Evolutionary conservation across 2,888 invertebrate species (phyloP).

Genomic region (Andrena fulva): DNA sequence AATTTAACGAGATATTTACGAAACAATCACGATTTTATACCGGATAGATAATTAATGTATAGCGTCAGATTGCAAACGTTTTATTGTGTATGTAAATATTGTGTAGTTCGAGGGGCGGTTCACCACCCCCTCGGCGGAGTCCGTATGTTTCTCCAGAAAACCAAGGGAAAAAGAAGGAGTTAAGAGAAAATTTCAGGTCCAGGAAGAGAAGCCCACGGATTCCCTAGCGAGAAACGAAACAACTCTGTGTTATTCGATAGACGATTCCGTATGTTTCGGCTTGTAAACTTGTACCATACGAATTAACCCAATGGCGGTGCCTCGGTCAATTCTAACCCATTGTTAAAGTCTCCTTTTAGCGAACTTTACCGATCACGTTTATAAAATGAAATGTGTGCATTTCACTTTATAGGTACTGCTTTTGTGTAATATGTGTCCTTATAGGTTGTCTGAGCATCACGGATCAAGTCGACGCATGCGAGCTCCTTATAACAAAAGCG

Average conservation of each 20-base stretch:
- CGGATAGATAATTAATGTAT: conserved; percentile 76
- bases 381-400: too few relatives aligned
- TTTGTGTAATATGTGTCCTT: too few relatives aligned
- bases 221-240: conserved; percentile 36
- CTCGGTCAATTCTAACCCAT: conserved; percentile 16
- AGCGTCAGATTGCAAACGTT: conserved; percentile 68
- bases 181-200: conserved; percentile 27
- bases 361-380: neutral
- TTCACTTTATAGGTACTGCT: too few relatives aligned
- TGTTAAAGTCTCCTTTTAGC: neutral
- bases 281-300: conserved; percentile 64
- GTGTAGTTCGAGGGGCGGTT: conserved; percentile 58
- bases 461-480: neutral
- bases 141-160: conserved; percentile 51
- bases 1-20: conserved; percentile 59
- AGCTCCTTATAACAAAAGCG: neutral
- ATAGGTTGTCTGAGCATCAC: too few relatives aligned
- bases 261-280: conserved; percentile 66
- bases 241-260: conserved; percentile 54
- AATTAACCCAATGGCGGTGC: conserved; percentile 49
- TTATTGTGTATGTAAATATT: conserved; percentile 76
- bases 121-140: conserved; percentile 45
- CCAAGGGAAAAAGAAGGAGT: neutral
- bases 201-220: conserved; percentile 56
- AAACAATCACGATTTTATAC: conserved; percentile 81